A percentile compares a stretch with the other conserved stretches of the same genome.
Conservation (phyloP, 2,888 invertebrate genomes). For the Conchocele bisecta region DNA sequence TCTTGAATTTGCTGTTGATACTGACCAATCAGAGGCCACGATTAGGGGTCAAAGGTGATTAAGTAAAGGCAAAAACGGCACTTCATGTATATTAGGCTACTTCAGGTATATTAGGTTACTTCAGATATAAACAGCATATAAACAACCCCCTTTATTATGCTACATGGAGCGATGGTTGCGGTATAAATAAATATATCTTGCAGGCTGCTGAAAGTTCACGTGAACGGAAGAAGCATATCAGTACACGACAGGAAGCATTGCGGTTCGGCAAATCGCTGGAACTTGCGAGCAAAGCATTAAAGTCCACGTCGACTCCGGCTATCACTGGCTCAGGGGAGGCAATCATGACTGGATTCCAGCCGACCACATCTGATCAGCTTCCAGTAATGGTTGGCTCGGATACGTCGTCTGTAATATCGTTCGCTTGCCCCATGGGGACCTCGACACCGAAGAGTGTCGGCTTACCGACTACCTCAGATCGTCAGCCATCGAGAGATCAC, state of each 20-base stretch:
- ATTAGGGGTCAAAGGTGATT: too few species aligned
- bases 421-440: conserved; percentile 59
- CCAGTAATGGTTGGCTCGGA: too few species aligned
- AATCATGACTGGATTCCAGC: conserved; percentile 22
- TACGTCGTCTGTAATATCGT: conserved; percentile 54
- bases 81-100: too few species aligned
- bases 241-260: conserved; percentile 70
- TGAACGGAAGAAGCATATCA: conserved; percentile 75
- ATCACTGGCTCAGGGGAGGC: conserved; percentile 23
- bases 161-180: too few species aligned
- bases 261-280: conserved; percentile 78
- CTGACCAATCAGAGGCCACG: too few species aligned
- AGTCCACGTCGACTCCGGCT: conserved; percentile 51
- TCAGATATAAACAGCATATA: too few species aligned
- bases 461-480: conserved; percentile 53
- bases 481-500: conserved; percentile 15
- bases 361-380: conserved; percentile 24
- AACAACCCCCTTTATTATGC: too few species aligned
- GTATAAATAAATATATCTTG: too few species aligned
- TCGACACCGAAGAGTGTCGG: conserved; percentile 55
- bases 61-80: too few species aligned
- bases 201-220: conserved; percentile 74
- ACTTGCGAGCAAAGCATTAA: conserved; percentile 68
- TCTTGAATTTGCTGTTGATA: too few species aligned
- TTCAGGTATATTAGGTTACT: too few species aligned